Evolutionary conservation across 2,888 invertebrate genomes (phyloP).

Genomic region (Polyploca ridens): DNA sequence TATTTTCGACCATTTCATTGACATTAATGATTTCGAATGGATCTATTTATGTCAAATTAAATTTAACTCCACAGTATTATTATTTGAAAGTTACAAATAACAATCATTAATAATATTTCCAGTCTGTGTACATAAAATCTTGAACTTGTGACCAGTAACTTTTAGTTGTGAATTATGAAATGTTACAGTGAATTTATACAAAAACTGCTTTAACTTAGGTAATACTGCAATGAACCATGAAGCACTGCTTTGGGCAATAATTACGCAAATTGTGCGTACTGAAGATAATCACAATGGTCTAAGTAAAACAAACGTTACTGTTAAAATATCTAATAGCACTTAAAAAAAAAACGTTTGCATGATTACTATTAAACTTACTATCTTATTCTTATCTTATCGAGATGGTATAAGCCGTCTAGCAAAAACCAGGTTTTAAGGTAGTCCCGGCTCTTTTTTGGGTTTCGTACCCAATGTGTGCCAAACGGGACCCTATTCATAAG

Average conservation of each 20-base stretch:
- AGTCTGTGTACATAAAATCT: background rate
- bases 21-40: background rate
- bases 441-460: too few relatives aligned
- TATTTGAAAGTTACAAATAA: background rate
- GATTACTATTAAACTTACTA: too few relatives aligned
- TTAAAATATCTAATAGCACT: too few relatives aligned
- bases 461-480: too few relatives aligned
- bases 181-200: background rate
- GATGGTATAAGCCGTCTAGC: too few relatives aligned
- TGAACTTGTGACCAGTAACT: background rate
- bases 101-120: constrained; percentile 2
- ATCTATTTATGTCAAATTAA: background rate
- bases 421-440: too few relatives aligned
- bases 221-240: background rate
- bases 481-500: too few relatives aligned
- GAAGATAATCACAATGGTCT: background rate
- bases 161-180: background rate
- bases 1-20: background rate
- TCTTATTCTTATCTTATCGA: too few relatives aligned
- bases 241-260: background rate
- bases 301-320: too few relatives aligned
- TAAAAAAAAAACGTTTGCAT: too few relatives aligned
- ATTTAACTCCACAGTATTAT: background rate
- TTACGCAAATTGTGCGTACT: background rate
- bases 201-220: background rate